A percentile compares a stretch with the other conserved stretches of the same genome.
phyloP scores from a whole-genome alignment of 1,140 invertebrate species.

The Cepaea nemoralis region DNA sequence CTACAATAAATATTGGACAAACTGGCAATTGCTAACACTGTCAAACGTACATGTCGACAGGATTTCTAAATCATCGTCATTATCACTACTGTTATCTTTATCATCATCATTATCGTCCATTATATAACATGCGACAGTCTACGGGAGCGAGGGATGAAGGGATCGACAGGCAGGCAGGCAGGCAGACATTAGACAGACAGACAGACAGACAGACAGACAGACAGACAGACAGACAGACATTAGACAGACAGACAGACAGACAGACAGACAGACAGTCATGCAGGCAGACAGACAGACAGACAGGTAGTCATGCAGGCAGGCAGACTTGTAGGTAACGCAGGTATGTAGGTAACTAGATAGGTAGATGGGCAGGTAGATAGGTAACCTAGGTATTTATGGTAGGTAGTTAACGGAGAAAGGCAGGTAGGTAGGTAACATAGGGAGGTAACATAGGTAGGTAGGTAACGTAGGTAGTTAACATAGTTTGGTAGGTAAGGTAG shows the following conservation, averaged over 20 bases:
- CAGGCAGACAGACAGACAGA: conserved; percentile 25
- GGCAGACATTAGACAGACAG: background rate
- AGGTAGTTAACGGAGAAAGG: conserved; percentile 16
- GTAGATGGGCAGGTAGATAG: conserved; percentile 25
- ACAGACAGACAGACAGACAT: conserved; percentile 3
- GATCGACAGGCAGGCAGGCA: no score
- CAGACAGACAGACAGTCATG: conserved; percentile 3
- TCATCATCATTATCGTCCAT: no score
- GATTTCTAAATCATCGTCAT: no score
- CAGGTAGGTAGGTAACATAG: conserved; percentile 7
- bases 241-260: background rate
- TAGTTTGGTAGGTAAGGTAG: conserved; percentile 13
- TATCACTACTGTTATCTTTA: no score
- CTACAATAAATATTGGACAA: no score
- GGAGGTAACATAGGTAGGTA: conserved; percentile 4
- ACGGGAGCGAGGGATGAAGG: no score
- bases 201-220: background rate
- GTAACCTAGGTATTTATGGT: conserved; percentile 27
- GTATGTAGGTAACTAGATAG: no score
- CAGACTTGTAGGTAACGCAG: no score
- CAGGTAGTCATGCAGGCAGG: conserved; percentile 12
- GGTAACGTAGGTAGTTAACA: conserved; percentile 21
- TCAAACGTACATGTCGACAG: no score
- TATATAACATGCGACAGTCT: no score
- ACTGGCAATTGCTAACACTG: no score